Conservation (phyloP, 2,113 vertebrate genomes). For the Pygoscelis antarcticus region DNA sequence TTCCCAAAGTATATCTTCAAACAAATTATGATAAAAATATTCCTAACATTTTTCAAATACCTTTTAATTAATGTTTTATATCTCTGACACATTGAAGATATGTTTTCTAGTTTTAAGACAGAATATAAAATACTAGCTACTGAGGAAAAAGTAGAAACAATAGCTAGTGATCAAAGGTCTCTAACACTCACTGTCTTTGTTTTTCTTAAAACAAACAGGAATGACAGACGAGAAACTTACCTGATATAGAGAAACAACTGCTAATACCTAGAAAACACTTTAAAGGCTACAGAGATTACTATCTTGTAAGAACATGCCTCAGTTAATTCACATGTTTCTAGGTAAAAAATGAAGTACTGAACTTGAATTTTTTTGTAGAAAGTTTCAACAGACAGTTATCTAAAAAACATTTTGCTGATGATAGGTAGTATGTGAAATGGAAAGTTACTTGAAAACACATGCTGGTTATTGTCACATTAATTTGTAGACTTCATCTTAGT, state of each 20-base stretch:
- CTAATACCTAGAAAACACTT: background rate
- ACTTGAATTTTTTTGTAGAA: background rate
- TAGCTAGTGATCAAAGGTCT: background rate
- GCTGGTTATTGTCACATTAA: background rate
- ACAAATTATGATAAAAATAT: background rate
- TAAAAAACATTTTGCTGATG: background rate
- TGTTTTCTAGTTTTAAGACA: background rate
- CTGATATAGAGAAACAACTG: background rate
- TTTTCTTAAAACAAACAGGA: background rate
- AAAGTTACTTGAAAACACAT: background rate
- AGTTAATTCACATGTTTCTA: background rate
- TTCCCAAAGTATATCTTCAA: background rate
- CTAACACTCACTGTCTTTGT: background rate
- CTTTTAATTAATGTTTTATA: background rate
- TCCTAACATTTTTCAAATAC: background rate
- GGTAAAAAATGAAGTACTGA: background rate
- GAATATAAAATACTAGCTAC: background rate
- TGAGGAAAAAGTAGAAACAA: background rate
- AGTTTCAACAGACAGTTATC: background rate
- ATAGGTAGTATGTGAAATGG: background rate
- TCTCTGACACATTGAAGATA: background rate
- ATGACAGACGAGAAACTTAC: background rate
- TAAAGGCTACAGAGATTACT: background rate
- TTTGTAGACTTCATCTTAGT: background rate
- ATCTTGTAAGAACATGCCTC: background rate